Conservation (phyloP, 2,113 vertebrate genomes). For the Notothenia coriiceps region DNA sequence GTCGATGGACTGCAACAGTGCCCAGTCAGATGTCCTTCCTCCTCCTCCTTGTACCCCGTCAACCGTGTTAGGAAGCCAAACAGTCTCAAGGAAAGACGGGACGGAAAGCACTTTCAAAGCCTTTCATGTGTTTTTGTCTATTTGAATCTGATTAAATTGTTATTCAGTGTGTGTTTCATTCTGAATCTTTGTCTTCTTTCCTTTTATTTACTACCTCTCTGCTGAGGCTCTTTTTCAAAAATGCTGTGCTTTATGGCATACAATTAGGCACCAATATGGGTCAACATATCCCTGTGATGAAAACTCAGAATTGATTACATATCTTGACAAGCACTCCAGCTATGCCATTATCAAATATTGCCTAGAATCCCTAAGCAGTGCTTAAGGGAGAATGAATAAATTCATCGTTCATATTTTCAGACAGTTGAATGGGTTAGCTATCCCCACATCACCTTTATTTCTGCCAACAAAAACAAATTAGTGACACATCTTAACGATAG, state of each 20-base stretch:
- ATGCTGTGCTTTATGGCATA: conserved; percentile 23
- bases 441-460: conserved; percentile 57
- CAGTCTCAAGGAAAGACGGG: conserved; percentile 16
- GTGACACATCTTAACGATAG: conserved; percentile 53
- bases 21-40: conserved; percentile 76
- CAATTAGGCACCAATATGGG: conserved; percentile 55
- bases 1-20: conserved; percentile 79
- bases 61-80: conserved; percentile 53
- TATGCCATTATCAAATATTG: conserved; percentile 61
- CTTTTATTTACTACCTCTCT: conserved; percentile 11
- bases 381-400: conserved; percentile 56
- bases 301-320: conserved; percentile 55
- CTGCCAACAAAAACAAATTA: conserved; percentile 62
- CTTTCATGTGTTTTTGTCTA: conserved; percentile 8
- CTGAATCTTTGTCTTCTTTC: conserved; percentile 8
- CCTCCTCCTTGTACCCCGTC: conserved; percentile 40
- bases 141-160: conserved; percentile 22
- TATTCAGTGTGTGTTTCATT: conserved; percentile 16
- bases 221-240: conserved; percentile 27
- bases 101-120: conserved; percentile 21
- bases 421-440: conserved; percentile 48
- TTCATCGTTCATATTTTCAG: conserved; percentile 53
- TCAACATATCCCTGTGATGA: conserved; percentile 56
- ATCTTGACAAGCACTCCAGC: conserved; percentile 55
- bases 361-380: conserved; percentile 46